phyloP scores from a whole-genome alignment of 2,113 vertebrate species.

The Thunnus thynnus region DNA sequence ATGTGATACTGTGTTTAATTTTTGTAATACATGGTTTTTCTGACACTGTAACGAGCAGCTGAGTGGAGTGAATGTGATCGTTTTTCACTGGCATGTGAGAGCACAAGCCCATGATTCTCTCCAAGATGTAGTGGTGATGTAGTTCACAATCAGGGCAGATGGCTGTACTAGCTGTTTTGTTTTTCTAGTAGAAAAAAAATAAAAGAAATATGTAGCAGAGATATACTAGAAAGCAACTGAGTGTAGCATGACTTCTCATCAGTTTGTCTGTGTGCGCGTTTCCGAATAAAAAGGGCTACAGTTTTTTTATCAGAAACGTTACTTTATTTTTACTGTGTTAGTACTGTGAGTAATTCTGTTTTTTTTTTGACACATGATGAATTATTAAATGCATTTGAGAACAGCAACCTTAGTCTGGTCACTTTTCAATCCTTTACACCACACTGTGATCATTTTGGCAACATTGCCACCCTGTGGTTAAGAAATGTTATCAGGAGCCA shows the following conservation, averaged over 20 bases:
- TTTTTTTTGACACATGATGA: constrained; percentile 69
- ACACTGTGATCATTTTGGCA: constrained; percentile 44
- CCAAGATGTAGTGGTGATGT: constrained; percentile 64
- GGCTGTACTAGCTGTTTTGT: constrained; percentile 49
- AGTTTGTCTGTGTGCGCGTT: constrained; percentile 69
- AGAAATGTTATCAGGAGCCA: constrained; percentile 37
- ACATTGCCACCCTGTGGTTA: constrained; percentile 76
- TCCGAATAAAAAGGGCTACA: constrained; percentile 86
- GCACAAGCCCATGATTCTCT: constrained; percentile 70
- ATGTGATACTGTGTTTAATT: constrained; percentile 74
- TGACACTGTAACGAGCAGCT: constrained; percentile 63
- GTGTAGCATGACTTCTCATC: constrained; percentile 80
- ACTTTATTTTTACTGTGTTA: constrained; percentile 77
- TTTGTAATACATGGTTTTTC: constrained; percentile 68
- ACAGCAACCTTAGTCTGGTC: constrained; percentile 39
- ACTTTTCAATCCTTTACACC: constrained; percentile 3
- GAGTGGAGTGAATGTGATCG: constrained; percentile 70
- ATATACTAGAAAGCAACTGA: constrained; percentile 73
- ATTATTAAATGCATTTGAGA: constrained; percentile 79
- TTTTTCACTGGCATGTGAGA: constrained; percentile 74
- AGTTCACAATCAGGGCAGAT: constrained; percentile 56
- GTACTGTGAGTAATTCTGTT: constrained; percentile 55
- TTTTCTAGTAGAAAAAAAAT: constrained; percentile 42
- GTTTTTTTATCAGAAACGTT: constrained; percentile 75
- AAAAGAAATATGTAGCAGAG: constrained; percentile 80